Evolutionary conservation across 2,888 invertebrate species (phyloP).

Genomic region (Cephus sareptanus): DNA sequence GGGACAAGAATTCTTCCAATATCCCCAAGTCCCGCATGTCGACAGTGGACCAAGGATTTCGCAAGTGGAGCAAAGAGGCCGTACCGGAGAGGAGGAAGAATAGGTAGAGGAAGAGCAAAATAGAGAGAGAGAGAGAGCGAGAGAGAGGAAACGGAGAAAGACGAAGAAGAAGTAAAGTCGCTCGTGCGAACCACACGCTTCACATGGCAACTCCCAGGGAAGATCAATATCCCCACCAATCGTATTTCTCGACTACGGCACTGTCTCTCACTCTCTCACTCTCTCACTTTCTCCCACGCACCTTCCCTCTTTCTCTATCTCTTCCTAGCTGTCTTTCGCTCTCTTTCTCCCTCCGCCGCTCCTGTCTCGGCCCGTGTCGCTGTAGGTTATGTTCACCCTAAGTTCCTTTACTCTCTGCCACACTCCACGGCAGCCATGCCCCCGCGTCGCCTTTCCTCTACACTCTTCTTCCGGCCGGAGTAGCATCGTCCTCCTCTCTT

Average conservation of each 20-base stretch:
- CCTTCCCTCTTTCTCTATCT: conserved; percentile 30
- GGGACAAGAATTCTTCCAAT: background rate
- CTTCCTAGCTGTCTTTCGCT: conserved; percentile 6
- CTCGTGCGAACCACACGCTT: conserved; percentile 36
- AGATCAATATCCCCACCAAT: conserved; percentile 59
- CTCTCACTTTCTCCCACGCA: conserved; percentile 29
- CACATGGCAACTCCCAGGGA: conserved; percentile 52
- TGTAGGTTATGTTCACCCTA: background rate
- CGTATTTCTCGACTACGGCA: conserved; percentile 40
- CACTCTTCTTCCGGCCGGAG: no score
- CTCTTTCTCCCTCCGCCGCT: conserved; percentile 5
- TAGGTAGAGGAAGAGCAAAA: conserved; percentile 17
- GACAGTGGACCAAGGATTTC: background rate
- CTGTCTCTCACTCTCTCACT: conserved; percentile 13
- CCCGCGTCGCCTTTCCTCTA: no score
- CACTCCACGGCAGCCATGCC: background rate
- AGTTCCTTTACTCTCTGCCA: background rate
- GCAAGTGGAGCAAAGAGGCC: background rate
- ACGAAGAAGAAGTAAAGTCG: conserved; percentile 37
- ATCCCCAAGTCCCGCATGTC: no score
- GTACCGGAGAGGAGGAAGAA: background rate
- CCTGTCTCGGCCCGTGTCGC: conserved; percentile 14
- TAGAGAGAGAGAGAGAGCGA: background rate
- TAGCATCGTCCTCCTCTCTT: background rate
- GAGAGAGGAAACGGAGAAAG: conserved; percentile 27